Base-by-base conservation (phyloP, 1,140 invertebrate species). In the Drosophila jambulina region DNA sequence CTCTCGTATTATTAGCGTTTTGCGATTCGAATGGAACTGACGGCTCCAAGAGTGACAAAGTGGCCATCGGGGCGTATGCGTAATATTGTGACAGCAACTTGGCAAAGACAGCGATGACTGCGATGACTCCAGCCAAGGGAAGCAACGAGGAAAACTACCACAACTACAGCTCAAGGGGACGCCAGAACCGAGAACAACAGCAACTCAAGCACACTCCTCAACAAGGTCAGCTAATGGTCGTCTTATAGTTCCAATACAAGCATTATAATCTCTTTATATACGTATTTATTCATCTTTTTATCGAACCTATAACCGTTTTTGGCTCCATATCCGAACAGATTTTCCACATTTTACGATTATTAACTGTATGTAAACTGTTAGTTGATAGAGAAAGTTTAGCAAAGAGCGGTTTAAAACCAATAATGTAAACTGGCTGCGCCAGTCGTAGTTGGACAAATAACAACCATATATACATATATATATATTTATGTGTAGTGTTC, bases 151-250 rank as follows among this genome's bases (percentile, higher is more conserved):
- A 65, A 17, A 29, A 38, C 15, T 34, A 34, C 56, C 27, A 36
- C 49, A 53, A 57, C 38, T 38, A 60, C 45, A 68, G 29, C 53
- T 13, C 12, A 36, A 62, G 12, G 61, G 10, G 32, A 23, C n/a
- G n/a, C 51, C 21, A 54, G 21, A 43, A 23, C n/a, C 21, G 17
- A 51, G 49, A 53, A 62, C 51, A 45, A 63, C 58, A 53, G 62
- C 51, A 42, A 63, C 58, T n/a, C 27, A 40, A 69, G 51, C 59
- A 46, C 34, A 49, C 34, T 46, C 46, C 63, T 42, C 42, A 84
- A 90, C 80, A 88, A 88, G 84, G 84, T 88, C 84, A 88, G 84
- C 84, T 90, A 65, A 90, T 84, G 85, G 81, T 88, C 85, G 84
- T 88, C 84, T 87, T 88, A 72, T 86, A 72, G 58, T 61, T 59